Evolutionary conservation across 2,113 vertebrate genomes (phyloP), one percentile per base, ranked within the genome.

Genomic region (Pteruthius melanotis): DNA sequence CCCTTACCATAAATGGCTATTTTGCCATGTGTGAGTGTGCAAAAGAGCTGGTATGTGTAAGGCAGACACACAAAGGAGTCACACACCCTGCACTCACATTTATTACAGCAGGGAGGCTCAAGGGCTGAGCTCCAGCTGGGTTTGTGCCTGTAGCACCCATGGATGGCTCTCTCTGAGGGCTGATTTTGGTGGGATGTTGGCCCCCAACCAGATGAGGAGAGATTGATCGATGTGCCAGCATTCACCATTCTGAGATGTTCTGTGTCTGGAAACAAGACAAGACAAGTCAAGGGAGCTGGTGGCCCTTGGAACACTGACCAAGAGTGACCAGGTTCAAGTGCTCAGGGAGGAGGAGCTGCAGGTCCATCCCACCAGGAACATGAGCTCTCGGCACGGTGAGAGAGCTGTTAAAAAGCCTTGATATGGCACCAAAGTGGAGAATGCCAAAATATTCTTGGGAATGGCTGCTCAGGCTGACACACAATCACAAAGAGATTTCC

Each of bases 161-260:
- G 14, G 21, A 0, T 45, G 26, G 12, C 15, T 66, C 66, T 53
- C 27, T 31, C 2, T 10, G 8, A 49, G 54, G 65, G 24, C 33
- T 57, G 56, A 14, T 44, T 47, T 33, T 27, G 42, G 52, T 16
- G 42, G 9, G 35, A n/a, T 26, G 22, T 2, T 54, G 49, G 17
- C 15, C 33, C 16, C 57, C 54, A 63, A 2, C 14, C 42, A 44
- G 10, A 45, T 0, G 16, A 57, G 56, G 18, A 87, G 26, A 60
- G 33, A 11, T 1, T 8, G 26, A 22, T 14, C 0, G 0, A 20
- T 13, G 35, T 1, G 0, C 28, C 33, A 45, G 0, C 0, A 0
- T 33, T 23, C 56, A 28, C 26, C 26, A 2, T 19, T 35, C 61
- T 11, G 47, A 74, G 42, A 74, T 54, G 64, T 52, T 18, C n/a